Base-by-base conservation (phyloP, 2,113 vertebrate genomes). In the Halichoerus grypus region DNA sequence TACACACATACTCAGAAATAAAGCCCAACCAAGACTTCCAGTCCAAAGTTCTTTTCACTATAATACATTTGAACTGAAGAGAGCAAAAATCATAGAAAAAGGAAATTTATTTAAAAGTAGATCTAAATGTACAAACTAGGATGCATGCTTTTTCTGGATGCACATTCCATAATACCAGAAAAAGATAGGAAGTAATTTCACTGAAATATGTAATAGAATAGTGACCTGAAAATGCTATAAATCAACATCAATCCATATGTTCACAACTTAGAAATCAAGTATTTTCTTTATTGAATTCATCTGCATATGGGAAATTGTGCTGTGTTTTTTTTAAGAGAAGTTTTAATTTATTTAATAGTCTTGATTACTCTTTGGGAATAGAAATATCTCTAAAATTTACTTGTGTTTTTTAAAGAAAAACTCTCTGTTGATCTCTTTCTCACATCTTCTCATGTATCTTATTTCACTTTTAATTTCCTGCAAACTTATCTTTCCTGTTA, bases 401-500 rank as follows among this genome's bases (percentile, higher is more conserved):
- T 42, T 96, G 33, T 21, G 61, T 31, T 49, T 91, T 91, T 93
- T 22, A n/a, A 94, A 86, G 82, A 95, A 97, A 97, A 86, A 51
- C 65, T 46, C 22, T 71, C 22, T 94, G 24, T 65, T 95, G 72
- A 71, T 72, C 74, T 95, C 39, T 88, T 94, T 95, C 42, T 87
- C 53, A 85, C 46, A 96, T 95, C 49, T 74, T 33, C 26, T 86
- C 95, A 96, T 87, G 72, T 92, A 89, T 93, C 72, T 96, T 95
- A 88, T 89, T 96, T 93, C 91, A 93, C 53, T 97, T 97, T 96
- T 95, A 97, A 94, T 97, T 95, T 96, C 88, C 91, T 97, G 88
- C 33, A 83, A 92, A 71, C 11, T 89, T 96, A 85, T 88, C 74
- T 91, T 97, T 76, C 22, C 91, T 97, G 65, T 95, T 93, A 96